Percentiles rank a stretch among this genome's conserved stretches.
Conservation (phyloP, 2,888 invertebrate genomes). For the Drosophila kuntzei region DNA sequence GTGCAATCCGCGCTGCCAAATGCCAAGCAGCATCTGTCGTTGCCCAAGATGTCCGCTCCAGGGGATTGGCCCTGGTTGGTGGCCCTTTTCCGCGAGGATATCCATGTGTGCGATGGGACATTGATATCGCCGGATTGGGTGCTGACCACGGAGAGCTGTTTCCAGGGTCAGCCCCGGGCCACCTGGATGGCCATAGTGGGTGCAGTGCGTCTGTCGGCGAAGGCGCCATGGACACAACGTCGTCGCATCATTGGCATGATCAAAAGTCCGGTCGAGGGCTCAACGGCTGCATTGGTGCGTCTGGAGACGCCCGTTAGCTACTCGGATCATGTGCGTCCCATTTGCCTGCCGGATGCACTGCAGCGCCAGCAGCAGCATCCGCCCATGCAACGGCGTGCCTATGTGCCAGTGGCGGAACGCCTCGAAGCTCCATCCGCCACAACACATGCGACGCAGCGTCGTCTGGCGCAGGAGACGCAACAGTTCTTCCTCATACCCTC, state of each 20-base stretch:
- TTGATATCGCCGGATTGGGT: slow-evolving; percentile 92
- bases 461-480: slow-evolving; percentile 82
- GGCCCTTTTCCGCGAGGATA: slow-evolving; percentile 92
- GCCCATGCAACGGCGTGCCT: slow-evolving; percentile 77
- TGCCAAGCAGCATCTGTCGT: slow-evolving; percentile 83
- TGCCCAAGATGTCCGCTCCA: slow-evolving; percentile 91
- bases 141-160: slow-evolving; percentile 94
- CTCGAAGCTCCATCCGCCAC: slow-evolving; percentile 66
- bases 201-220: slow-evolving; percentile 90
- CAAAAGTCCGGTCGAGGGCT: slow-evolving; percentile 95
- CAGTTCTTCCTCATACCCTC: slow-evolving; percentile 84
- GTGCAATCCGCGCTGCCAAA: slow-evolving; percentile 87
- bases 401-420: slow-evolving; percentile 83
- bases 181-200: slow-evolving; percentile 94
- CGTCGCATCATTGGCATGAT: slow-evolving; percentile 93
- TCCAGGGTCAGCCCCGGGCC: slow-evolving; percentile 94
- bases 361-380: slow-evolving; percentile 78
- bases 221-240: slow-evolving; percentile 95
- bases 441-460: slow-evolving; percentile 50
- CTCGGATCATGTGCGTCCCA: slow-evolving; percentile 93
- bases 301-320: slow-evolving; percentile 91
- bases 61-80: slow-evolving; percentile 98
- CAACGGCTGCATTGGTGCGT: slow-evolving; percentile 92
- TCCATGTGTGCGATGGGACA: slow-evolving; percentile 95
- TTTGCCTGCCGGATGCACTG: slow-evolving; percentile 90